These are phyloP conservation scores for Ophion ellenae DNA, from an alignment of 2,888 invertebrate species.

Conservation along the genomic window DNA sequence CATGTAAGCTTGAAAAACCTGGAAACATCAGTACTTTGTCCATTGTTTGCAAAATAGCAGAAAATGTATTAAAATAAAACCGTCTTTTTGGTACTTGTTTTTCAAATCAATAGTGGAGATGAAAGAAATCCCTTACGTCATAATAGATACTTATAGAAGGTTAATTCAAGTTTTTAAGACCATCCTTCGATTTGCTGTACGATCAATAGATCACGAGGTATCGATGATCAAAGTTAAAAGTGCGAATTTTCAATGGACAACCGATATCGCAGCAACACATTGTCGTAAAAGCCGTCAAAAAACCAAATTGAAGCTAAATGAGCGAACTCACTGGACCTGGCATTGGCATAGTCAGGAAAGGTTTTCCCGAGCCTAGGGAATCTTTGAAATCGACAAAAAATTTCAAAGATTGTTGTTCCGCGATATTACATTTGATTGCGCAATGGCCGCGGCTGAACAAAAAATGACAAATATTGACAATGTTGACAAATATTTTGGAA, in stretches of 20 bases:
- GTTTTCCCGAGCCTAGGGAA: too few species aligned
- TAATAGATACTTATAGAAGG: neutral
- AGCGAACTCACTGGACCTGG: too few species aligned
- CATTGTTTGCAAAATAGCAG: too few species aligned
- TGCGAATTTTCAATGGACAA: neutral
- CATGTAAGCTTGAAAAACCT: too few species aligned
- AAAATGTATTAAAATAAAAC: neutral
- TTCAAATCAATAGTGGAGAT: neutral
- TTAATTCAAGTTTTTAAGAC: constrained; percentile 19
- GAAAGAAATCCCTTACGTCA: neutral
- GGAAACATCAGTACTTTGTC: too few species aligned
- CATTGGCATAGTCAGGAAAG: too few species aligned
- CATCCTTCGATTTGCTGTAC: constrained; percentile 8
- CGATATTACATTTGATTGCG: too few species aligned
- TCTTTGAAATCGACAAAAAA: too few species aligned
- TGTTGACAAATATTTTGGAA: neutral
- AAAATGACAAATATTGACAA: neutral
- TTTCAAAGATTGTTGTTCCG: too few species aligned
- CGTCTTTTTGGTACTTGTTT: neutral
- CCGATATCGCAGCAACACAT: constrained; percentile 30
- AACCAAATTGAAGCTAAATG: neutral
- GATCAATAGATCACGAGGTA: constrained; percentile 28
- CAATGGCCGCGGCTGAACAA: neutral
- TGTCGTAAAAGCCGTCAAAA: constrained; percentile 21
- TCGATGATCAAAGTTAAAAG: constrained; percentile 42